phyloP scores from a whole-genome alignment of 2,113 vertebrate genomes.

The Heliornis fulica region DNA sequence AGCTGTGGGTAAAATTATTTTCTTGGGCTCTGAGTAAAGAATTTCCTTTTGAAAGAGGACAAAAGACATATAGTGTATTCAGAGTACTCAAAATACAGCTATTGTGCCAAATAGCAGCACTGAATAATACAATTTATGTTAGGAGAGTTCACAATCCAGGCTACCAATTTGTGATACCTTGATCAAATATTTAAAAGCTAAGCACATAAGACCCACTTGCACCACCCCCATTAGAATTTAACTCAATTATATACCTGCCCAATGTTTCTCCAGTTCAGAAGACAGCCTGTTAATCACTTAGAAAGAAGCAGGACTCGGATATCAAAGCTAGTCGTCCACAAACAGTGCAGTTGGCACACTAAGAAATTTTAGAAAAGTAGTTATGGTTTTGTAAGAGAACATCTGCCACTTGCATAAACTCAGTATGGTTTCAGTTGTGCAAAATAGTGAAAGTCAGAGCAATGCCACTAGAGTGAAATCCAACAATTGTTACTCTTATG shows the following conservation, averaged over 20 bases:
- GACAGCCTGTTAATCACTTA: not conserved
- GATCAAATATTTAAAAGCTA: not conserved
- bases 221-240: not conserved
- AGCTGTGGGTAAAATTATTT: not conserved
- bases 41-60: not conserved
- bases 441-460: conserved; percentile 57
- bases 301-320: not conserved
- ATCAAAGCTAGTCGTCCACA: conserved; percentile 1
- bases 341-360: not conserved
- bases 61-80: not conserved
- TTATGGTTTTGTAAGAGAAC: conserved; percentile 34
- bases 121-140: not conserved
- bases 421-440: not conserved
- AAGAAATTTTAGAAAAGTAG: conserved; percentile 17
- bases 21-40: not conserved
- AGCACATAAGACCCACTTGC: not conserved
- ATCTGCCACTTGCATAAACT: conserved; percentile 33
- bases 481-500: conserved; percentile 63
- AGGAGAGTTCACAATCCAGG: not conserved
- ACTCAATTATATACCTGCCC: not conserved
- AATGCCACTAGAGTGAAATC: conserved; percentile 58
- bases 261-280: not conserved
- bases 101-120: not conserved
- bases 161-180: not conserved
- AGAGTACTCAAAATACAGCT: not conserved